phyloP scores from a whole-genome alignment of 2,113 vertebrate species.

The Muntiacus muntjak region DNA sequence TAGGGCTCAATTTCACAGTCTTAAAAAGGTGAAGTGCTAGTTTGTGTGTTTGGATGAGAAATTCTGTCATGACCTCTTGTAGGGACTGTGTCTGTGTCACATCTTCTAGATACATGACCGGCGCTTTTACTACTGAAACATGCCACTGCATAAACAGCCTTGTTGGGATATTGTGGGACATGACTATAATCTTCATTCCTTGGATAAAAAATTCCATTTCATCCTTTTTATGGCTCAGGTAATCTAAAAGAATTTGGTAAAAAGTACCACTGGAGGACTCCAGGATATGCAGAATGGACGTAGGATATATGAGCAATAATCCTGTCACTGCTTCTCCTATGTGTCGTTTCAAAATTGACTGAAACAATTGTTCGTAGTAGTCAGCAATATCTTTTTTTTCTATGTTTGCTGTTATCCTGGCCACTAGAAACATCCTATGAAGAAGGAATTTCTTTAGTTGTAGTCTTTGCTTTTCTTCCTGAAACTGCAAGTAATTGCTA shows the following conservation, averaged over 20 bases:
- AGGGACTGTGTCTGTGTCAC: not conserved
- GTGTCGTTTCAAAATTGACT: constrained; percentile 41
- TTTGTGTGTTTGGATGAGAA: constrained; percentile 61
- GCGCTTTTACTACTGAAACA: not conserved
- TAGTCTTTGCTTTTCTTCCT: constrained; percentile 50
- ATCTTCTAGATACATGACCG: not conserved
- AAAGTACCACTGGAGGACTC: constrained; percentile 77
- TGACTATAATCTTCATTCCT: constrained; percentile 74
- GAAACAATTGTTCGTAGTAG: constrained; percentile 73
- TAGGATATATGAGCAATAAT: constrained; percentile 74
- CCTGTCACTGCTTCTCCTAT: constrained; percentile 73
- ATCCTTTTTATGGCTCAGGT: constrained; percentile 45
- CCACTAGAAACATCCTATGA: constrained; percentile 73
- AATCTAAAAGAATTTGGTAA: constrained; percentile 71
- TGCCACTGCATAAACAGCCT: constrained; percentile 78
- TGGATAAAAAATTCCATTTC: constrained; percentile 62
- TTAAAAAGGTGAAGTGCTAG: constrained; percentile 60
- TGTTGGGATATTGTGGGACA: constrained; percentile 77
- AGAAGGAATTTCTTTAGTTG: constrained; percentile 69
- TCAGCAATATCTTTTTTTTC: constrained; percentile 47
- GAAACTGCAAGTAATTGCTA: constrained; percentile 41
- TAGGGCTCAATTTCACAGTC: constrained; percentile 47
- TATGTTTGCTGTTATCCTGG: not conserved
- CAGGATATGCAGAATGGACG: constrained; percentile 68
- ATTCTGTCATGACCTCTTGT: constrained; percentile 65